Conservation (phyloP, 2,888 invertebrate genomes). For the Leistus spinibarbis region DNA sequence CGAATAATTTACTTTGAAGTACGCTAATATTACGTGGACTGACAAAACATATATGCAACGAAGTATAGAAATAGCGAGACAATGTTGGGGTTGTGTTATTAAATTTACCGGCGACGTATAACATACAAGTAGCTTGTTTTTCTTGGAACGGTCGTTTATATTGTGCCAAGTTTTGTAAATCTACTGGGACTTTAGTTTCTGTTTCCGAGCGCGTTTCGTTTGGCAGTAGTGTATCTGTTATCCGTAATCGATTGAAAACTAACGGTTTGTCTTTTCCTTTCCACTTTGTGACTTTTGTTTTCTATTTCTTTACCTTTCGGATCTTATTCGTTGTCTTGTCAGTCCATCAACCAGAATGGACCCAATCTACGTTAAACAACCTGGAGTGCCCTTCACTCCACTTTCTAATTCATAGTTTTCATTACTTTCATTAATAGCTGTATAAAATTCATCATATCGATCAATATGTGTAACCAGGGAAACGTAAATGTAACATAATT, state of each 20-base stretch:
- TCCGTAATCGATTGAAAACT: not conserved
- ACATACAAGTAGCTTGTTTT: not conserved
- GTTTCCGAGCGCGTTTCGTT: not conserved
- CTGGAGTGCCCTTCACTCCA: too few species aligned
- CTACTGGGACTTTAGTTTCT: not conserved
- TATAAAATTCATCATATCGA: too few species aligned
- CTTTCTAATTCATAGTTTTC: too few species aligned
- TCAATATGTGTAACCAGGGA: too few species aligned
- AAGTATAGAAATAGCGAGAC: not conserved
- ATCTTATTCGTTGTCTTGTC: not conserved
- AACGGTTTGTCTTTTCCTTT: not conserved
- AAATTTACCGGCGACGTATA: not conserved
- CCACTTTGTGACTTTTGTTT: not conserved
- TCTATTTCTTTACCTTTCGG: not conserved
- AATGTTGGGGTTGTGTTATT: not conserved
- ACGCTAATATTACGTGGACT: not conserved
- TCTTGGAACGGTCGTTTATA: not conserved
- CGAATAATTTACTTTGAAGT: not conserved
- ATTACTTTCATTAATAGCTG: too few species aligned
- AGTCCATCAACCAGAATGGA: too few species aligned
- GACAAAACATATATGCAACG: not conserved
- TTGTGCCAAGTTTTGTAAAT: not conserved
- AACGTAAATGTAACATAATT: too few species aligned
- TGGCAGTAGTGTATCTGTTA: not conserved
- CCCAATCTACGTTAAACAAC: too few species aligned